Evolutionary conservation across 37 sponge, comb jelly and placozoan genomes (phyloP), one percentile per base, ranked within the genome.

Genomic region (Agelas oroides): DNA sequence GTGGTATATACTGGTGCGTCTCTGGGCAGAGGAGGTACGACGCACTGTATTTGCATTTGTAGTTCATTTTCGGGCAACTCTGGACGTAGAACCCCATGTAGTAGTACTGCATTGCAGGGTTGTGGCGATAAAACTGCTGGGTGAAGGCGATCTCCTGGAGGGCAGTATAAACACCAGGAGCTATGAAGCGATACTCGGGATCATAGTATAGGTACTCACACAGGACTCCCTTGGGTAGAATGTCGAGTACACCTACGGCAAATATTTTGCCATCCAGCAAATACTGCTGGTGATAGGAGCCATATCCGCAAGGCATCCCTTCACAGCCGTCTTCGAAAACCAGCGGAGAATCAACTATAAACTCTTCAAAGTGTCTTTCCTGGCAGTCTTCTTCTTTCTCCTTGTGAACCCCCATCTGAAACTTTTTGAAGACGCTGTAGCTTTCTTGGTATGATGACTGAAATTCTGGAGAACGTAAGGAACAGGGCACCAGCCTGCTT

Each of bases 51-150:
- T 75, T 61, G 15, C 91, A 81, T 71, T 96, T 96, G 78, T 96
- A 96, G 71, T 80, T 83, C 93, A 96, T 93, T 68, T 96, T 96
- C 0, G 88, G 90, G 61, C 93, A 92, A 63, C 75, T 68, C 75
- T 96, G 93, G 37, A 93, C 91, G 74, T 96, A 96, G 53, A 71
- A 93, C n/a, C 96, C 96, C 88, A 96, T 96, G 83, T 93, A 96
- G 78, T 96, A 96, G 65, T 85, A 93, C 82, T 75, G 73, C 76
- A 96, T 57, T 12, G 33, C 36, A 6, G 91, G 93, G 46, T 36
- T 65, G 38, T 33, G 35, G 13, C 15, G 52, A 58, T 84, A 63
- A 15, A 88, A 71, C 63, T 75, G 59, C 34, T 80, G 86, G 37
- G 70, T 72, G 14, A 88, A 57, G 46, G 80, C 66, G 16, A 88